Evolutionary conservation across 2,113 vertebrate species (phyloP).

Genomic region (Dinomys branickii): DNA sequence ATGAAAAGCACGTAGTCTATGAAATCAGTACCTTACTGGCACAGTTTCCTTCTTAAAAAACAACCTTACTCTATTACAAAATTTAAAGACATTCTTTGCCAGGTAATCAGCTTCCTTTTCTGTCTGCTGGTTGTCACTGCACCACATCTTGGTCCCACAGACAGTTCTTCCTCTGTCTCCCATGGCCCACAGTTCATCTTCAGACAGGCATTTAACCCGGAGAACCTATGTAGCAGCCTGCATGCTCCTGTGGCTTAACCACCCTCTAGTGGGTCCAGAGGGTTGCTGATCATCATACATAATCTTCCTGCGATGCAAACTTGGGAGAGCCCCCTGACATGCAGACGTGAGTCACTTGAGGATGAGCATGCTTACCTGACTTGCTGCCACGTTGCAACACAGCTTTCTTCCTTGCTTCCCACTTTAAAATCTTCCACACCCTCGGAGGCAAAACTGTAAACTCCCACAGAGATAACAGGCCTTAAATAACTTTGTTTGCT

Average conservation of each 20-base stretch:
- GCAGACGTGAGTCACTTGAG: not conserved
- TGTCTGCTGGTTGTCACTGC: not conserved
- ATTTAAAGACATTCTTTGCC: not conserved
- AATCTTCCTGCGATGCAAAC: not conserved
- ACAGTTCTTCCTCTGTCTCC: not conserved
- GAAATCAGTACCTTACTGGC: not conserved
- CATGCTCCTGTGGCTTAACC: not conserved
- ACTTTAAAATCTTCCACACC: not conserved
- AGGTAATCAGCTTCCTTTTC: not conserved
- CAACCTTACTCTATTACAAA: not conserved
- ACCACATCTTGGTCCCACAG: not conserved
- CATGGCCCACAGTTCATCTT: not conserved
- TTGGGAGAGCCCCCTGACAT: not conserved
- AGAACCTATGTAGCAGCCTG: not conserved
- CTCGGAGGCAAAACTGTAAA: not conserved
- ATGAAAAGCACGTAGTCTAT: not conserved
- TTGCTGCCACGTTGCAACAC: not conserved
- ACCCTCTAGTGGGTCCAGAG: not conserved
- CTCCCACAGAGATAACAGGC: not conserved
- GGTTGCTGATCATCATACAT: not conserved
- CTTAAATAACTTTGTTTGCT: not conserved
- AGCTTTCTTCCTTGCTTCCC: not conserved
- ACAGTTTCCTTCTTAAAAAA: not conserved
- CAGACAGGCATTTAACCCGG: not conserved
- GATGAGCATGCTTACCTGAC: not conserved